Conservation (phyloP, 2,113 vertebrate genomes). For the Camarhynchus parvulus region DNA sequence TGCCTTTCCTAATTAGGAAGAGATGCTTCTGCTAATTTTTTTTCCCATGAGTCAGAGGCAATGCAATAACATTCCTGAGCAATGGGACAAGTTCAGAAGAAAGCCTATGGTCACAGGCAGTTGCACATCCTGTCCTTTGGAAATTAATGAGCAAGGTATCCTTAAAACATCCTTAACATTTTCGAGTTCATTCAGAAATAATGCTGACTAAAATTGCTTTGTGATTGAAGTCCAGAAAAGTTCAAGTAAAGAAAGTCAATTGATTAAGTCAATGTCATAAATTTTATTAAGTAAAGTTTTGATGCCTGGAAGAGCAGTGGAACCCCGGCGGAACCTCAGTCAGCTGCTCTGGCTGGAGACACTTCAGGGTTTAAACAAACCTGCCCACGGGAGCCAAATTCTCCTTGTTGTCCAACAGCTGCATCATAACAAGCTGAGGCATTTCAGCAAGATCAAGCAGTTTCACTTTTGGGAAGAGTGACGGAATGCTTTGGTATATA, state of each 20-base stretch:
- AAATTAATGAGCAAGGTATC: not conserved
- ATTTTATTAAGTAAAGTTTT: not conserved
- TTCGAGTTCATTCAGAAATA: not conserved
- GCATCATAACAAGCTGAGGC: rapidly evolving
- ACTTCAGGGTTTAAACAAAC: not conserved
- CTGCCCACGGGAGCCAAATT: not conserved
- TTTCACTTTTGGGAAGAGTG: not conserved
- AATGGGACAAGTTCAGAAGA: not conserved
- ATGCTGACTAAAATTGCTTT: not conserved
- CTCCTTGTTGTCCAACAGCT: not conserved
- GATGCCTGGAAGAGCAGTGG: not conserved
- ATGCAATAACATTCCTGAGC: not conserved
- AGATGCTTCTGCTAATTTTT: not conserved
- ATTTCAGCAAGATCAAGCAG: not conserved
- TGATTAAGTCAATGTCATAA: not conserved
- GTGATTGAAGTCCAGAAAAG: not conserved
- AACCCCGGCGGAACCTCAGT: not conserved
- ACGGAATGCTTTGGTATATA: not conserved
- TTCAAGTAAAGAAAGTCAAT: not conserved
- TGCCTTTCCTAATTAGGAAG: not conserved
- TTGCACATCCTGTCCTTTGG: not conserved
- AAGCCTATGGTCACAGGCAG: not conserved
- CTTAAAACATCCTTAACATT: not conserved
- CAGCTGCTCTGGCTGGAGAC: not conserved
- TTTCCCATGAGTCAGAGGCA: not conserved